Evolutionary conservation across 2,113 vertebrate species (phyloP), one percentile per base, ranked within the genome.

Genomic region (Chlorodrepanis virens): DNA sequence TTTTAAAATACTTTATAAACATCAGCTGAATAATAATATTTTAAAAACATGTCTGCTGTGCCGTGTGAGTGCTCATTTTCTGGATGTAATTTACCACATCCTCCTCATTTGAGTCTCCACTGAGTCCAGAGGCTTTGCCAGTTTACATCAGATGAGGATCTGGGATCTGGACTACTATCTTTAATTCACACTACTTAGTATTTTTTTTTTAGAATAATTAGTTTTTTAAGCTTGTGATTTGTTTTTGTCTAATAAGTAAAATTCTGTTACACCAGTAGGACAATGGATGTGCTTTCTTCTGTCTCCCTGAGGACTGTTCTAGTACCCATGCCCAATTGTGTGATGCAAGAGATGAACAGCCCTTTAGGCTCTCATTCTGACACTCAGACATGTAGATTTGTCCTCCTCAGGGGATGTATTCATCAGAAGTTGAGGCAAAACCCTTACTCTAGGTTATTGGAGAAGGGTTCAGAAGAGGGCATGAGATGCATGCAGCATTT

Each of bases 1-100:
- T 93, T 96, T 93, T 92, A 54, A 90, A 87, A 57, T 90, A 60
- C 72, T 79, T 93, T 20, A 49, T 64, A 93, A 91, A 53, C 50
- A 82, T 71, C 44, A 81, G 8, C 56, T 78, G 50, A 95, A 92
- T 68, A 93, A 74, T 65, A 77, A 54, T 71, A 59, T 77, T 88
- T 90, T 35, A 50, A 87, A 77, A 93, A 78, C 52, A 68, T 2
- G 1, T 68, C 52, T 81, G 17, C 75, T 4, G 1, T 61, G 76
- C 60, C 0, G 0, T 60, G 27, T 31, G 47, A 64, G 31, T 65
- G 52, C 37, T 87, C 40, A 31, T 81, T 89, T 96, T 47, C 37
- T 84, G 61, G 45, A n/a, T 35, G 23, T 64, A 44, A n/a, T 53
- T 54, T 52, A 63, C 60, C 60, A 35, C 40, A 31, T 90, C 50